Conservation (phyloP, 2,113 vertebrate species). For the Pycnonotus jocosus region DNA sequence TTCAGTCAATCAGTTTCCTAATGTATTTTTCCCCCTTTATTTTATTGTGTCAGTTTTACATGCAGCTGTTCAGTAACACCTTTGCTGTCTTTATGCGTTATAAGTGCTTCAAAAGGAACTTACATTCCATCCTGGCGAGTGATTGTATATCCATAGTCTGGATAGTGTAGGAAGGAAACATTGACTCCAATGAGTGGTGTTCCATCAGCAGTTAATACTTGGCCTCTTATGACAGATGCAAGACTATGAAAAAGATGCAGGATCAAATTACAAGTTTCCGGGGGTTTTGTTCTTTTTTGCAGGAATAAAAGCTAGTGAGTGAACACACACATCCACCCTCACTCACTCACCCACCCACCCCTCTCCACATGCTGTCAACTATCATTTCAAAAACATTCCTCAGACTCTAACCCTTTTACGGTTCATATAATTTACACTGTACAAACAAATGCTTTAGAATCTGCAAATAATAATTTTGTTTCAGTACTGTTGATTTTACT, state of each 20-base stretch:
- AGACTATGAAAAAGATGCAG: conserved; percentile 79
- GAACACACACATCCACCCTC: not conserved
- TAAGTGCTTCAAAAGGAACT: conserved; percentile 60
- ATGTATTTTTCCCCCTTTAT: not conserved
- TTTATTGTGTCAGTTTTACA: not conserved
- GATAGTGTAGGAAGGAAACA: conserved; percentile 93
- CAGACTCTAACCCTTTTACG: conserved; percentile 40
- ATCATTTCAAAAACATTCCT: conserved; percentile 42
- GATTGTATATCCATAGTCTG: conserved; percentile 90
- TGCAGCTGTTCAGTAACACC: not conserved
- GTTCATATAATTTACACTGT: conserved; percentile 53
- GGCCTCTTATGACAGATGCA: conserved; percentile 93
- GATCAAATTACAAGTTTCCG: not conserved
- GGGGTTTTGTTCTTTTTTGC: not conserved
- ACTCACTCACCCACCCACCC: not conserved
- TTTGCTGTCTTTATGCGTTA: not conserved
- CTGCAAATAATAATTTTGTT: conserved; percentile 13
- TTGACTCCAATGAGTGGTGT: conserved; percentile 98
- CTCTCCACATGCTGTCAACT: not conserved
- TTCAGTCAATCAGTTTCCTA: not conserved
- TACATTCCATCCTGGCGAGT: conserved; percentile 98
- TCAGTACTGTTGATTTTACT: conserved; percentile 37
- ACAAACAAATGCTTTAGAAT: conserved; percentile 35
- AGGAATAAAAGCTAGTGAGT: conserved; percentile 14
- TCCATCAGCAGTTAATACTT: conserved; percentile 93